Conservation (phyloP, 2,797 vertebrate genomes). For the Eremophila alpestris region DNA sequence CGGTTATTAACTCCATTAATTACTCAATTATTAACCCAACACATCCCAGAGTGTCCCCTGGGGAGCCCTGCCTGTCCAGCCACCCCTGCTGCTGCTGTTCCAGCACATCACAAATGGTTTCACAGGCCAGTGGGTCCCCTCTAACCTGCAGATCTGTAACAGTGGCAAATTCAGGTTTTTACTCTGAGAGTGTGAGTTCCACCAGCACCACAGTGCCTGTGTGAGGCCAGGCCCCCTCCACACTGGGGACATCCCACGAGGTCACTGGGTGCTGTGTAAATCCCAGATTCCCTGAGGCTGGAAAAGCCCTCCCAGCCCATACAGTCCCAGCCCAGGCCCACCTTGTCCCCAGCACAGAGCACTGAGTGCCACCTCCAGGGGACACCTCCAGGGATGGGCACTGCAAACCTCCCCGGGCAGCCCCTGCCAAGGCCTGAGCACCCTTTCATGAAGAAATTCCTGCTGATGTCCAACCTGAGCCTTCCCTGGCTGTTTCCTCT, state of each 20-base stretch:
- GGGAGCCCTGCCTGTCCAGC: accelerated
- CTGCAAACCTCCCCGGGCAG: neutral
- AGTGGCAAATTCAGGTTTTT: neutral
- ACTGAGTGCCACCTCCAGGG: accelerated
- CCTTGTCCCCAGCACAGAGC: neutral
- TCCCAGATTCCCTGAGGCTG: neutral
- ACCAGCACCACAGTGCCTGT: accelerated
- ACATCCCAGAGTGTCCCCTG: accelerated
- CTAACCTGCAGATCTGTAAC: neutral
- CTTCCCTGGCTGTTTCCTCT: accelerated
- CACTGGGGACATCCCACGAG: neutral
- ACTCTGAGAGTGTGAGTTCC: neutral
- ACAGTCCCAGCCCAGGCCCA: accelerated
- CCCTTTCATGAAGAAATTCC: neutral
- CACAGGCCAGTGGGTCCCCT: neutral
- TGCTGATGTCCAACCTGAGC: neutral
- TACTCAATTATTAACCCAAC: neutral
- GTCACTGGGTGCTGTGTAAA: accelerated
- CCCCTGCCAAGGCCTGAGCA: accelerated
- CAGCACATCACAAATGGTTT: neutral
- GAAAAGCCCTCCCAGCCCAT: neutral
- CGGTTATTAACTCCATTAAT: too few species aligned
- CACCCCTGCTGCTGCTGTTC: neutral
- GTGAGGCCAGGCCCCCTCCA: neutral
- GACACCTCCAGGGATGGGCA: neutral